Evolutionary conservation across 2,113 vertebrate species (phyloP).

Genomic region (Empidonax alnorum): DNA sequence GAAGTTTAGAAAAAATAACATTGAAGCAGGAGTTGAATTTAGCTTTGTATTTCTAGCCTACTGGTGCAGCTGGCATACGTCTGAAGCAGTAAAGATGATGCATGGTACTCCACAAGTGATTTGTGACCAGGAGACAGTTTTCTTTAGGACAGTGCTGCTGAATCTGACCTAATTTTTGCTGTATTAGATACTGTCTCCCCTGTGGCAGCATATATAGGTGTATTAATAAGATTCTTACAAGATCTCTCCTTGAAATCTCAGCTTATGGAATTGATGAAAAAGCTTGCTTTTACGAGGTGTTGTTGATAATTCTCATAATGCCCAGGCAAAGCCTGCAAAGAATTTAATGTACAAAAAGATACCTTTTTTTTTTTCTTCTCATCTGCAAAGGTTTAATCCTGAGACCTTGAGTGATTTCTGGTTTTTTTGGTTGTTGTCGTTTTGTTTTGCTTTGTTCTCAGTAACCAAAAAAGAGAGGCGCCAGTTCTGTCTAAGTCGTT

Average conservation of each 20-base stretch:
- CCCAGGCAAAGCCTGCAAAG: background rate
- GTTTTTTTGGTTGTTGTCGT: background rate
- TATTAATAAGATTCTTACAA: slow-evolving; percentile 20
- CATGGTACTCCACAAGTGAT: slow-evolving; percentile 34
- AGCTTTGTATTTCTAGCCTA: slow-evolving; percentile 17
- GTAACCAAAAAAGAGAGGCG: background rate
- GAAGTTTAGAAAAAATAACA: background rate
- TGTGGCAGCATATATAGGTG: background rate
- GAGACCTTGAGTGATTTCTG: background rate
- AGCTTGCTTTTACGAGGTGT: background rate
- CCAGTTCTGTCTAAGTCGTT: background rate
- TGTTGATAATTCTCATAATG: background rate
- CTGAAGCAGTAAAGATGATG: slow-evolving; percentile 25
- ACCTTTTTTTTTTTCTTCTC: background rate
- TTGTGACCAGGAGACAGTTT: slow-evolving; percentile 40
- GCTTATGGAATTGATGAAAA: background rate
- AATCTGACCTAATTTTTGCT: slow-evolving; percentile 43
- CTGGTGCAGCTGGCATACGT: slow-evolving; percentile 28
- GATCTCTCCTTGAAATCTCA: slow-evolving; percentile 12
- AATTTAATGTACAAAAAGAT: background rate
- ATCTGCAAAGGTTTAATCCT: background rate
- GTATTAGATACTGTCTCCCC: slow-evolving; percentile 14
- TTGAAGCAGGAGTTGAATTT: background rate
- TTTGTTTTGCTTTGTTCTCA: slow-evolving; percentile 4
- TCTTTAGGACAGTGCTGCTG: slow-evolving; percentile 17